Base-by-base conservation (phyloP, 2,113 vertebrate species). In the Charadrius vociferus region DNA sequence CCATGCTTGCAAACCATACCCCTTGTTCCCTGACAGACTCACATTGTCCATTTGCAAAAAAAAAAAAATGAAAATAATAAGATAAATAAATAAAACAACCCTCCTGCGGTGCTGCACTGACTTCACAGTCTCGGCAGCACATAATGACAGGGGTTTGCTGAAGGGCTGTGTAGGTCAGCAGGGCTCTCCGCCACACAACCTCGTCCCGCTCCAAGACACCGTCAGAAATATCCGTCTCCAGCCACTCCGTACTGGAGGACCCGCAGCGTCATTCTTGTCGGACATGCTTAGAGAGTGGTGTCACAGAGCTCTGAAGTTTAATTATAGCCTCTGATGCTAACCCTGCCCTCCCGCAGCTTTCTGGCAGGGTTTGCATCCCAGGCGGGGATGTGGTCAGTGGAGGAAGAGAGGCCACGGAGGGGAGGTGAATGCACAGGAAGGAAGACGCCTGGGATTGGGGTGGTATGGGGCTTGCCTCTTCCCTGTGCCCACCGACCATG, bases 401-500 rank as follows among this genome's bases (percentile, higher is more conserved):
- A 47, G 70, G 32, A 59, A 47, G 74, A n/a, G 47, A 79, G 81
- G 59, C 34, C 53, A 17, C 0, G 3, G 12, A 78, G 30, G 3
- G 34, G 53, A 47, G 17, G 6, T 0, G 10, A 49, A 72, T 20
- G n/a, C 2, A 1, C 2, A 24, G 19, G 52, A 75, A 61, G 17
- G 77, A 59, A 55, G 21, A 19, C 1, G 4, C 13, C 39, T 24
- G 74, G 30, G 41, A 52, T 29, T 0, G 1, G 39, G 26, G 12
- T 68, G n/a, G 39, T 63, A 43, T 3, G 4, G 26, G 43, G 24
- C 24, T 56, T 36, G 39, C 29, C 6, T 67, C 34, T 90, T 36
- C n/a, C 14, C 21, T 7, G 7, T 0, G 1, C 10, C 16, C 3
- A 2, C 20, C 1, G 3, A 11, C 30, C 1, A 9, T 32, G n/a